phyloP scores from a whole-genome alignment of 2,113 vertebrate species.

The Apodemus speciosus region DNA sequence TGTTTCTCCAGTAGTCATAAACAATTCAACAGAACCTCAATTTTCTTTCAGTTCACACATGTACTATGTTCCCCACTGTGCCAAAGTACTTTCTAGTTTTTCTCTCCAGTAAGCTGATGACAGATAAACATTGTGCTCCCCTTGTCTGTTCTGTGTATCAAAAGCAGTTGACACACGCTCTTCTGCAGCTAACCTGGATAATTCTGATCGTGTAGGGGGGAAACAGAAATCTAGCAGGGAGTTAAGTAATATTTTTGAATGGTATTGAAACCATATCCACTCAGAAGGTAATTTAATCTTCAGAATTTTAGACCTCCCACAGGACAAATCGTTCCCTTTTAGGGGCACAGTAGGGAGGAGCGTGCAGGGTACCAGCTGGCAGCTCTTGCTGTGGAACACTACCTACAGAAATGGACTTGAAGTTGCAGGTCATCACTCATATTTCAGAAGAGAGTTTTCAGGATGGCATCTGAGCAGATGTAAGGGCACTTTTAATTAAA shows the following conservation, averaged over 20 bases:
- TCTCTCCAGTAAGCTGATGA: conserved; percentile 60
- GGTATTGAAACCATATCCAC: conserved; percentile 74
- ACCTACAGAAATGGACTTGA: conserved; percentile 75
- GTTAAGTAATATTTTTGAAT: conserved; percentile 77
- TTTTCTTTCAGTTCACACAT: conserved; percentile 73
- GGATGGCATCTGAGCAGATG: conserved; percentile 79
- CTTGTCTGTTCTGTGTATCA: conserved; percentile 13
- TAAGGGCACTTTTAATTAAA: conserved; percentile 83
- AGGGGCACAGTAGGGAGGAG: conserved; percentile 68
- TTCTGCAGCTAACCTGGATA: conserved; percentile 51
- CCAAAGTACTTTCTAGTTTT: conserved; percentile 48
- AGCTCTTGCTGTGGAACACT: conserved; percentile 64
- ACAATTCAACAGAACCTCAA: conserved; percentile 65
- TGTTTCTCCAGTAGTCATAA: conserved; percentile 75
- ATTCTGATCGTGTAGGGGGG: not conserved
- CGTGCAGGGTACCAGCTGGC: conserved; percentile 77
- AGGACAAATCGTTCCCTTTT: conserved; percentile 81
- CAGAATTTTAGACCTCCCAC: conserved; percentile 77
- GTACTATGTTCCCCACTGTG: conserved; percentile 65
- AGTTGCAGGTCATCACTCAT: conserved; percentile 70
- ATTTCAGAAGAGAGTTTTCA: conserved; percentile 76
- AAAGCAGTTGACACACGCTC: conserved; percentile 47
- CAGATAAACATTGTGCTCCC: conserved; percentile 68
- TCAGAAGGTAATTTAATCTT: conserved; percentile 80
- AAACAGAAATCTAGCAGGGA: conserved; percentile 45